These are phyloP conservation scores for Oreochromis aureus DNA, from an alignment of 2,113 vertebrate genomes.

Conservation along the genomic window DNA sequence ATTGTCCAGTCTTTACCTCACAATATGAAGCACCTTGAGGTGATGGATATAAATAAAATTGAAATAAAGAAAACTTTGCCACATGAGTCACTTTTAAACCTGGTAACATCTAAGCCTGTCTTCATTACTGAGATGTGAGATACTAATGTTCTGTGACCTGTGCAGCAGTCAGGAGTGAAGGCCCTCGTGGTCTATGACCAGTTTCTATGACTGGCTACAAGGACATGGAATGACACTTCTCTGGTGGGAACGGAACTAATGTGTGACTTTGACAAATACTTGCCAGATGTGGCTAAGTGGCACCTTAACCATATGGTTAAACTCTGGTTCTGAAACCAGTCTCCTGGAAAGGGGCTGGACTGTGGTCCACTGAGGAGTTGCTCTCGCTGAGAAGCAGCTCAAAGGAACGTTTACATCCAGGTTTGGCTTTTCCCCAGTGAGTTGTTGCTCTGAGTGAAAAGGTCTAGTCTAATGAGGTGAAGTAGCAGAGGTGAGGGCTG, in stretches of 20 bases:
- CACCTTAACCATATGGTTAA: no score
- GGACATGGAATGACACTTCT: neutral
- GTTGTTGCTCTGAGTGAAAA: no score
- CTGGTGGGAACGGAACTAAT: neutral
- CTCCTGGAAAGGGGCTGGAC: neutral
- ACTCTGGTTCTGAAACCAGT: no score
- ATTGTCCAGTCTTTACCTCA: no score
- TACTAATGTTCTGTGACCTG: neutral
- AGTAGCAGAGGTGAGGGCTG: no score
- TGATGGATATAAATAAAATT: no score
- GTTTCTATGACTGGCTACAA: neutral
- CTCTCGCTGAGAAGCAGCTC: neutral
- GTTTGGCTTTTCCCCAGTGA: neutral
- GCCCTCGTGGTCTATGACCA: neutral
- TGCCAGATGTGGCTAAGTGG: neutral
- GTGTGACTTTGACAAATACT: neutral
- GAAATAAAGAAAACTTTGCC: neutral
- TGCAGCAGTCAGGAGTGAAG: neutral
- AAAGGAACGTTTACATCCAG: no score
- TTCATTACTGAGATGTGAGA: neutral
- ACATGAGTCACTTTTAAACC: neutral
- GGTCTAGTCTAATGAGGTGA: no score
- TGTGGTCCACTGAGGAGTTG: neutral
- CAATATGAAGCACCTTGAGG: no score
- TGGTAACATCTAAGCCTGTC: neutral